Evolutionary conservation across 1,140 invertebrate genomes (phyloP).

Genomic region (Agrypnia vestita): DNA sequence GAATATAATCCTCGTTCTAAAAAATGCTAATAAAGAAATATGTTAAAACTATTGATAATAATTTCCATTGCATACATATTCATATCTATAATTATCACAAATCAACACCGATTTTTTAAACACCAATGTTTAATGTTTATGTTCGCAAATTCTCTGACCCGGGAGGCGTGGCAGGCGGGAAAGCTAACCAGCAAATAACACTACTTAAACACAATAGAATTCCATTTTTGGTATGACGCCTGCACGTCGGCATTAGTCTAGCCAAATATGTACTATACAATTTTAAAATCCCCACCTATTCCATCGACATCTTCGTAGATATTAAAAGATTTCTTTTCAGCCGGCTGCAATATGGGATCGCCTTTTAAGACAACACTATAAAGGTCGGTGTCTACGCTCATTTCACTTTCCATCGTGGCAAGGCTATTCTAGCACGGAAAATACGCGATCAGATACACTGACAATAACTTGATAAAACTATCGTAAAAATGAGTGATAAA

Average conservation of each 20-base stretch:
- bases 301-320: constrained; percentile 58
- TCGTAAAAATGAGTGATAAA: constrained; percentile 22
- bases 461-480: constrained; percentile 12
- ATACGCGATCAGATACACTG: background rate
- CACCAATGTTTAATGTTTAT: background rate
- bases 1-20: background rate
- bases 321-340: constrained; percentile 51
- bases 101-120: background rate
- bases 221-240: background rate
- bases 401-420: constrained; percentile 21
- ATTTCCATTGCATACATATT: background rate
- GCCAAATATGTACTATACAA: constrained; percentile 12
- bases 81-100: background rate
- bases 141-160: constrained; percentile 13
- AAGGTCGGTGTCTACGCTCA: constrained; percentile 53
- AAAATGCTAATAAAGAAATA: background rate
- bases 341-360: constrained; percentile 50
- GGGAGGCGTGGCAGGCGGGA: constrained; percentile 27
- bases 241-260: background rate
- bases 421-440: background rate
- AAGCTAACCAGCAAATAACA: constrained; percentile 17
- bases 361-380: constrained; percentile 54
- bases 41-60: background rate
- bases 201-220: constrained; percentile 8
- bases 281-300: constrained; percentile 47